These are phyloP conservation scores for Phoenicopterus ruber DNA, from an alignment of 2,113 vertebrate species.

Conservation along the genomic window DNA sequence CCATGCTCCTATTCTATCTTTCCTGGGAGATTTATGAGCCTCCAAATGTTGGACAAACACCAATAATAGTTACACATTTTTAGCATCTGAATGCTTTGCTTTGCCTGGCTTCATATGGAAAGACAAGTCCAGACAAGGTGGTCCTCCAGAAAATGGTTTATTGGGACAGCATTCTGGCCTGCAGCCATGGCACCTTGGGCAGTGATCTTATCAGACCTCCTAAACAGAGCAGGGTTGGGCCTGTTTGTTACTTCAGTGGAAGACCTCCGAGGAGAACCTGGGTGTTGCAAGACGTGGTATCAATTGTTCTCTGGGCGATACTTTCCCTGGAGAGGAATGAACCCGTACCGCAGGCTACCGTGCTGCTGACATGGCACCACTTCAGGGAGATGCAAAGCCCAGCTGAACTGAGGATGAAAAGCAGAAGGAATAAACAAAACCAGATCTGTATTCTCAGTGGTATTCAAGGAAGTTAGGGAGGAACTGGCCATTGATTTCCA, in stretches of 20 bases:
- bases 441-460: background rate
- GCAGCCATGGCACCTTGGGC: slow-evolving; percentile 50
- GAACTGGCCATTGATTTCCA: background rate
- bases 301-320: background rate
- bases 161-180: slow-evolving; percentile 50
- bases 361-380: background rate
- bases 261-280: slow-evolving; percentile 60
- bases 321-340: background rate
- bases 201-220: slow-evolving; percentile 63
- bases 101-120: background rate
- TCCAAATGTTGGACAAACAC: slow-evolving; percentile 5
- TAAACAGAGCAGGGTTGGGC: slow-evolving; percentile 59
- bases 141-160: slow-evolving; percentile 64
- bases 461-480: background rate
- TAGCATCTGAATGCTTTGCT: slow-evolving; percentile 48
- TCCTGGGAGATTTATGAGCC: slow-evolving; percentile 51
- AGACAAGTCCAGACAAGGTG: slow-evolving; percentile 62
- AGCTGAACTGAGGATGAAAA: background rate
- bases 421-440: background rate
- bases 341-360: background rate
- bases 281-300: slow-evolving; percentile 9
- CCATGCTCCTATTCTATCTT: background rate
- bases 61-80: slow-evolving; percentile 39
- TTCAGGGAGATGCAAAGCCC: background rate
- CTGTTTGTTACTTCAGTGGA: slow-evolving; percentile 37